phyloP scores from a whole-genome alignment of 2,113 vertebrate species.

The Rhegmatorhina hoffmannsi region DNA sequence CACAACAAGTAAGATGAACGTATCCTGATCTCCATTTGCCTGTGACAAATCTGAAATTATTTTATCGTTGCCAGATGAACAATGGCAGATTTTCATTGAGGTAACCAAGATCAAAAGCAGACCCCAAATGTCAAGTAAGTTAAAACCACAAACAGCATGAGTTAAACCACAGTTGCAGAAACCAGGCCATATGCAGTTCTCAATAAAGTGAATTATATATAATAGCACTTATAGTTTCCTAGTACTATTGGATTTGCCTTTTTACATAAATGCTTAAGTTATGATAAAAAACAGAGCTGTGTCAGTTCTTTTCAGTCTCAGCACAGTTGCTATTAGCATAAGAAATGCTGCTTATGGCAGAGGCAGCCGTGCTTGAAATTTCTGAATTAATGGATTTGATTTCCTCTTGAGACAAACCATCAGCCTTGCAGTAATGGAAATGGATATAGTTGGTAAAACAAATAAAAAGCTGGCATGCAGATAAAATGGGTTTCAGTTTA shows the following conservation, averaged over 20 bases:
- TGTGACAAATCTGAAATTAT: background rate
- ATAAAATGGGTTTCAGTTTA: slow-evolving; percentile 82
- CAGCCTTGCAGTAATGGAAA: slow-evolving; percentile 85
- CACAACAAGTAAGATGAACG: background rate
- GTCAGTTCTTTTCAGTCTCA: slow-evolving; percentile 78
- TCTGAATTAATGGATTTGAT: slow-evolving; percentile 87
- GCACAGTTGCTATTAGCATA: slow-evolving; percentile 81
- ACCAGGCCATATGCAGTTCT: slow-evolving; percentile 57
- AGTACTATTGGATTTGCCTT: slow-evolving; percentile 78
- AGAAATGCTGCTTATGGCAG: slow-evolving; percentile 83
- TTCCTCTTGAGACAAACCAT: slow-evolving; percentile 85
- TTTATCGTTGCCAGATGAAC: background rate
- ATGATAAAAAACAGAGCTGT: slow-evolving; percentile 78
- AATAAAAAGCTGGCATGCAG: slow-evolving; percentile 83
- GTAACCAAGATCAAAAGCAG: slow-evolving; percentile 18
- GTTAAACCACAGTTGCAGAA: slow-evolving; percentile 61
- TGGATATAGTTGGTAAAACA: slow-evolving; percentile 86
- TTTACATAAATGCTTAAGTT: slow-evolving; percentile 80
- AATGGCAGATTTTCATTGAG: background rate
- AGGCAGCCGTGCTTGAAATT: slow-evolving; percentile 83
- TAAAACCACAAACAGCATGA: slow-evolving; percentile 48
- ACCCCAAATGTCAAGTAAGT: slow-evolving; percentile 33
- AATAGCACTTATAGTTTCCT: slow-evolving; percentile 77
- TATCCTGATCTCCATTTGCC: background rate
- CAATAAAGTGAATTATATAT: slow-evolving; percentile 75